These are phyloP conservation scores for Ceryle rudis DNA, from an alignment of 2,797 vertebrate genomes.

Conservation along the genomic window DNA sequence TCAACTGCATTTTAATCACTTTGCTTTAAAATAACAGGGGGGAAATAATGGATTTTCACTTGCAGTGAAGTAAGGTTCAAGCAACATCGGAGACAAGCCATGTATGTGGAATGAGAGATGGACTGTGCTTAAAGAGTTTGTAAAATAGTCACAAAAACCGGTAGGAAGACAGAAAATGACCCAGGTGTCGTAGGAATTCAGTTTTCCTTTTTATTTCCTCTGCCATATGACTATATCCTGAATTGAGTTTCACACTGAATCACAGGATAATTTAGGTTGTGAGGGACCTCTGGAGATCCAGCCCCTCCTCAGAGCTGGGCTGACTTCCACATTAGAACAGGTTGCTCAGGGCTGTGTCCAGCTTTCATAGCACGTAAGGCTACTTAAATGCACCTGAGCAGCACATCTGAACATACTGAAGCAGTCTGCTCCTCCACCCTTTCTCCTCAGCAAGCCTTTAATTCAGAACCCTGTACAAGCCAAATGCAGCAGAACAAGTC, in stretches of 20 bases:
- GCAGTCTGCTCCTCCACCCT: not conserved
- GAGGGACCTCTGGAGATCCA: not conserved
- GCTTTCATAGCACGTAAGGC: rapidly evolving
- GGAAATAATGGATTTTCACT: not conserved
- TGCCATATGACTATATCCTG: not conserved
- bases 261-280: not conserved
- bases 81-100: not conserved
- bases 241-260: not conserved
- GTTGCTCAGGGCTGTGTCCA: not conserved
- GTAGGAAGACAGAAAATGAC: not conserved
- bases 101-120: not conserved
- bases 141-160: not conserved
- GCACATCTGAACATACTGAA: not conserved
- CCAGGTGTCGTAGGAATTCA: not conserved
- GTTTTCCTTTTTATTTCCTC: not conserved
- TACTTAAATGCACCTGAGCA: not conserved
- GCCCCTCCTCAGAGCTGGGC: not conserved
- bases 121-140: not conserved
- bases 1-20: slow-evolving; percentile 49
- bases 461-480: not conserved
- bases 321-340: not conserved
- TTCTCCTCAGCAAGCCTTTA: not conserved
- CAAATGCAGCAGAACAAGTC: not conserved
- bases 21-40: not conserved
- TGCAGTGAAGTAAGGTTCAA: not conserved